Percentiles rank a stretch among this genome's conserved stretches.
phyloP scores from a whole-genome alignment of 1,140 invertebrate species.

The Drosophila prosaltans region DNA sequence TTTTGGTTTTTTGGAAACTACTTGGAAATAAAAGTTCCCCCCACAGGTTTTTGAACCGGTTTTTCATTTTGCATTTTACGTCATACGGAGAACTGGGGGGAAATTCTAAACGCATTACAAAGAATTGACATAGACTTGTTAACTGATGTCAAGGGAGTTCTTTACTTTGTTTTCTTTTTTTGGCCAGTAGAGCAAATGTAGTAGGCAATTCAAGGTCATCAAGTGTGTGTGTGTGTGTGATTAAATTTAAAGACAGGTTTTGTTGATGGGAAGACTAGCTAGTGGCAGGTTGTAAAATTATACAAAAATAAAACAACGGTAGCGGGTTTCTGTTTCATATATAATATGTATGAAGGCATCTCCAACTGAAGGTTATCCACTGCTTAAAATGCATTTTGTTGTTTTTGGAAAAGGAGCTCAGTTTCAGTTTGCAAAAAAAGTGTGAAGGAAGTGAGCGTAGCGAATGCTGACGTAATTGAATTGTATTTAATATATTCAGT shows the following conservation, averaged over 20 bases:
- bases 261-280: slow-evolving; percentile 20
- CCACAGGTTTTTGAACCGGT: slow-evolving; percentile 17
- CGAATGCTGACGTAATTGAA: not conserved
- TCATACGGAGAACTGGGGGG: slow-evolving; percentile 20
- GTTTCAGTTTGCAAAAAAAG: not conserved
- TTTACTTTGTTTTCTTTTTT: slow-evolving; percentile 22
- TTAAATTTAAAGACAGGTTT: slow-evolving; percentile 49
- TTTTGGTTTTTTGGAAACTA: slow-evolving; percentile 13
- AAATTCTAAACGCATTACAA: slow-evolving; percentile 45
- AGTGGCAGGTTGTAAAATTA: slow-evolving; percentile 13
- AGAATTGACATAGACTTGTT: slow-evolving; percentile 46
- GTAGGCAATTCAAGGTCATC: slow-evolving; percentile 47
- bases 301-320: slow-evolving; percentile 26
- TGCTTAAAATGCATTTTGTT: slow-evolving; percentile 10
- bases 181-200: slow-evolving; percentile 52
- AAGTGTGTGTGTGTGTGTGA: not conserved
- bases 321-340: slow-evolving; percentile 56
- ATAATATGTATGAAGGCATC: not conserved
- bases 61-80: not conserved
- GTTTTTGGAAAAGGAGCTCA: slow-evolving; percentile 15
- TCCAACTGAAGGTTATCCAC: slow-evolving; percentile 37
- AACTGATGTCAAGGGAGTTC: slow-evolving; percentile 28
- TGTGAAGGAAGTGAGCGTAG: not conserved
- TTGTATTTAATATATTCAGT: too few relatives aligned
- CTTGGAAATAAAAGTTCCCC: slow-evolving; percentile 41